Evolutionary conservation across 2,113 vertebrate species (phyloP), one percentile per base, ranked within the genome.

Genomic region (Leptobrachium leishanense): DNA sequence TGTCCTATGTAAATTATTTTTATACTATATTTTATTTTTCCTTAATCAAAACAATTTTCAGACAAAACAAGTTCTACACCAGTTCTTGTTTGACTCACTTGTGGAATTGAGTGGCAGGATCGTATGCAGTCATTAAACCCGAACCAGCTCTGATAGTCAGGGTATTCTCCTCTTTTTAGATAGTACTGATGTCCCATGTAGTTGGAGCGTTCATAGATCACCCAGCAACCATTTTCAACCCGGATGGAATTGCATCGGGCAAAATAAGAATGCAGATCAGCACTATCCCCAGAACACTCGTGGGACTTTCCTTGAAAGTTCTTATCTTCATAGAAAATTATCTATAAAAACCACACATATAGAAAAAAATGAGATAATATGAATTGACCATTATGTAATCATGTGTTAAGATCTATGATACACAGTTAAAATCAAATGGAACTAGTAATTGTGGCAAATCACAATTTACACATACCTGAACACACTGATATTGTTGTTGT

Each of bases 131-230:
- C 70, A 71, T 77, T 77, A 15, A 79, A 72, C 20, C 77, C 77
- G 31, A 66, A 15, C 87, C 87, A 87, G 75, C 68, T 82, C 62
- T 87, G 84, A 74, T 86, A 87, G 39, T 89, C 86, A 11, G 86
- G 83, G 55, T 88, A 88, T 65, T 89, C 86, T 3, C 85, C 86
- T 6, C 68, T 83, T 77, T 80, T 87, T 75, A 87, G 73, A 46
- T 86, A 84, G 59, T 89, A 88, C 75, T 89, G 86, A 71, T 85
- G 85, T 15, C 88, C 86, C 55, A 83, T 80, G 77, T 87, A 89
- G 69, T 86, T 85, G 68, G 85, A 82, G 8, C 71, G 82, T 76
- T 88, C 85, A 55, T 88, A 87, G 31, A 87, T 62, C 39, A 88
- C 85, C 86, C 86, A 88, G 76, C 83, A 88, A 72, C 82, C 86